phyloP scores from a whole-genome alignment of 2,797 vertebrate species.

The Pterois miles region DNA sequence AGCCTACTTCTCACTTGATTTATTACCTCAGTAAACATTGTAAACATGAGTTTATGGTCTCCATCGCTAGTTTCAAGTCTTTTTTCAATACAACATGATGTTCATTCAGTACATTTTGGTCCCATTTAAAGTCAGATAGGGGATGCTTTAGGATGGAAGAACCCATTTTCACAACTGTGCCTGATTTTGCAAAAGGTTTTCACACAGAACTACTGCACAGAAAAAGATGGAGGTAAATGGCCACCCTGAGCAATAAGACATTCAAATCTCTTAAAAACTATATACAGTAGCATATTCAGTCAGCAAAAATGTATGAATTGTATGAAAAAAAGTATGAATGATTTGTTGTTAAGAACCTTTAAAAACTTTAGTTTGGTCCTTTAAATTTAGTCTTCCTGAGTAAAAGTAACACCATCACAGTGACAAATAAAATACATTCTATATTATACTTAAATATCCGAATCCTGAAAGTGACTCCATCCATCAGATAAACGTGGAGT shows the following conservation, averaged over 20 bases:
- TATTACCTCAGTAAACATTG: no score
- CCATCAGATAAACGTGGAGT: neutral
- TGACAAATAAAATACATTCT: neutral
- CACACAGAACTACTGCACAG: neutral
- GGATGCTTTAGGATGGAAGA: rapidly evolving
- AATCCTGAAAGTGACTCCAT: neutral
- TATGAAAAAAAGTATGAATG: neutral
- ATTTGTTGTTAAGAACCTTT: neutral
- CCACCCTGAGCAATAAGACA: neutral
- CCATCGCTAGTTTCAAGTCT: no score
- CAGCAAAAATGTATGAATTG: neutral
- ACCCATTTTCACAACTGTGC: neutral
- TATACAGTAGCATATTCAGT: no score
- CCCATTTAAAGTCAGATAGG: no score
- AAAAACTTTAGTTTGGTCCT: neutral
- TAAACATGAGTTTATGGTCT: no score
- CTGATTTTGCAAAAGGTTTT: neutral
- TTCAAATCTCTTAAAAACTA: neutral
- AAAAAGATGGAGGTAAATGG: neutral
- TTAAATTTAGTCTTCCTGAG: neutral
- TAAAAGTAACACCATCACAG: neutral
- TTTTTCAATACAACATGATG: no score
- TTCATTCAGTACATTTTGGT: no score
- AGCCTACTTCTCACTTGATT: no score
- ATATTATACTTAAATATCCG: neutral